phyloP scores from a whole-genome alignment of 2,888 invertebrate genomes.

The Drosophila crucigera region DNA sequence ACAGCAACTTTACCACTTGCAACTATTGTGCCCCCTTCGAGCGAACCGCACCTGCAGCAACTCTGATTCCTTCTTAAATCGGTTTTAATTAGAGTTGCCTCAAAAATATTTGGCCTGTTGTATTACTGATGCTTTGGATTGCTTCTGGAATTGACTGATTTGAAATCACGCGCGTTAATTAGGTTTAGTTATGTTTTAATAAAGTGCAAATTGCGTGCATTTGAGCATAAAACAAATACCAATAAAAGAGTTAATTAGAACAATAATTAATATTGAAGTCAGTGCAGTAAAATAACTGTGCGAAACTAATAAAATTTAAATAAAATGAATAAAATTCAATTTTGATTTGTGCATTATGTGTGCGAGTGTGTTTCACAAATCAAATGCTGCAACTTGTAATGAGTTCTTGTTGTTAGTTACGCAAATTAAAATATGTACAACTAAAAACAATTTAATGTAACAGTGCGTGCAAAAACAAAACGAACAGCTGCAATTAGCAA shows the following conservation, averaged over 20 bases:
- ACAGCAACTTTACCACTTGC: not conserved
- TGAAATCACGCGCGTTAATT: not conserved
- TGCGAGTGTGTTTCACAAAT: not conserved
- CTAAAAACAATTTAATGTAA: not conserved
- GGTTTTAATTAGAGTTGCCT: not conserved
- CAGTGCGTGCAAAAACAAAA: conserved; percentile 1
- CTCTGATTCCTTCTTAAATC: not conserved
- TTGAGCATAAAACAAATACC: not conserved
- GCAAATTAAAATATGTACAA: not conserved
- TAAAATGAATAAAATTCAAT: not conserved
- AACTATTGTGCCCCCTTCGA: not conserved
- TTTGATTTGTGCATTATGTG: not conserved
- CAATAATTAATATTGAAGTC: not conserved
- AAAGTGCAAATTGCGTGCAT: not conserved
- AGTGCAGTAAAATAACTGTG: too few relatives aligned
- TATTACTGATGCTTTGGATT: not conserved
- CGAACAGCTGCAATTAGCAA: conserved; percentile 7
- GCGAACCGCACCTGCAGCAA: not conserved
- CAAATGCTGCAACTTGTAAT: conserved; percentile 2
- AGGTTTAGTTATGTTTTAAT: not conserved
- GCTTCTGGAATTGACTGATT: not conserved
- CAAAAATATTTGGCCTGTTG: not conserved
- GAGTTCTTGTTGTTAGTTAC: not conserved
- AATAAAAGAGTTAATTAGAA: not conserved
- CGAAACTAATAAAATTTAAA: conserved; percentile 3